phyloP scores from a whole-genome alignment of 23 tunicate genomes.

The Phallusia fumigata region DNA sequence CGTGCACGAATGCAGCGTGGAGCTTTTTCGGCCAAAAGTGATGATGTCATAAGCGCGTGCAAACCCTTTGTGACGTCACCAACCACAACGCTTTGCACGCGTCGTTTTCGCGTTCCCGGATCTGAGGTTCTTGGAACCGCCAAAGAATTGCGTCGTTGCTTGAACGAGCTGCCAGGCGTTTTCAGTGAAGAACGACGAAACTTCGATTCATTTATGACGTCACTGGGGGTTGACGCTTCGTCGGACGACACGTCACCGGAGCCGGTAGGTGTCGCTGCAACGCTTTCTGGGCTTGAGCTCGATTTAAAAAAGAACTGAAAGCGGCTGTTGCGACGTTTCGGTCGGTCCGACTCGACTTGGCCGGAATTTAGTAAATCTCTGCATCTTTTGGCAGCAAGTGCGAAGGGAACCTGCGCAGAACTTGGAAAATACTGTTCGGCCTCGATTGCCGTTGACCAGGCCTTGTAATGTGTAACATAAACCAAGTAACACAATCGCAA shows the following conservation, averaged over 20 bases:
- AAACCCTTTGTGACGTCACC: neutral
- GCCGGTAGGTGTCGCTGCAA: neutral
- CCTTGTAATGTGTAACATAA: too few relatives aligned
- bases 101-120: neutral
- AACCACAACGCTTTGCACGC: neutral
- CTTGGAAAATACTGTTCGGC: too few relatives aligned
- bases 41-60: neutral
- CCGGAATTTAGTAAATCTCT: too few relatives aligned
- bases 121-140: neutral
- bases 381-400: too few relatives aligned
- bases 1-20: too few relatives aligned
- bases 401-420: too few relatives aligned
- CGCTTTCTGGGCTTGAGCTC: neutral
- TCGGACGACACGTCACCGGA: neutral
- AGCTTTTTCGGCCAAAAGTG: too few relatives aligned
- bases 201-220: neutral
- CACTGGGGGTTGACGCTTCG: neutral
- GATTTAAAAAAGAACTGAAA: neutral
- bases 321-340: conserved; percentile 5
- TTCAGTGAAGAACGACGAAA: neutral
- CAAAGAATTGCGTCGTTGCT: neutral
- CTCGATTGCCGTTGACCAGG: too few relatives aligned
- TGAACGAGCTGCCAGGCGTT: neutral
- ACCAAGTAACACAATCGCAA: too few relatives aligned
- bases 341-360: neutral